Evolutionary conservation across 2,797 vertebrate species (phyloP).

Genomic region (Heteromormyrus szaboi): DNA sequence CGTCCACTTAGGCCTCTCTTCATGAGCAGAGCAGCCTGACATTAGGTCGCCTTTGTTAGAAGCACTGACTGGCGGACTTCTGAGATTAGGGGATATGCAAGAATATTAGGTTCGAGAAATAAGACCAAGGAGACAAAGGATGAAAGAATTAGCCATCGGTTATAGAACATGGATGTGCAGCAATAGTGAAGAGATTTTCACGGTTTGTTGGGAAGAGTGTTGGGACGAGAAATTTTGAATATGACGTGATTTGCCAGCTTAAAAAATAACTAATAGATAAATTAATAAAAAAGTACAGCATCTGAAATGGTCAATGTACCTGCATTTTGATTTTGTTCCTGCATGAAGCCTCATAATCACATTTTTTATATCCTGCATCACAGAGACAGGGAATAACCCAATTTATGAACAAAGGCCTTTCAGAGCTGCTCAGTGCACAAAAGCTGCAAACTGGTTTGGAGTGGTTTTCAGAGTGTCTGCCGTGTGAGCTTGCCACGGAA

Average conservation of each 20-base stretch:
- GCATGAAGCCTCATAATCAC: background rate
- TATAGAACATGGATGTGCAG: background rate
- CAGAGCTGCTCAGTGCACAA: constrained; percentile 38
- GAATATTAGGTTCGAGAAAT: background rate
- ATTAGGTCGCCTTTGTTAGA: background rate
- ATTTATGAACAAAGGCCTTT: constrained; percentile 57
- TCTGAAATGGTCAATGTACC: background rate
- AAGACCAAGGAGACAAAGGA: background rate
- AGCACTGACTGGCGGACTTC: background rate
- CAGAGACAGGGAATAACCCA: constrained; percentile 33
- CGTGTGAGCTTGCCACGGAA: background rate
- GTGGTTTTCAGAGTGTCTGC: background rate
- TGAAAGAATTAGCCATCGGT: background rate
- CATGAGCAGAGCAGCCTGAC: background rate
- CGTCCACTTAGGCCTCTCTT: constrained; percentile 12
- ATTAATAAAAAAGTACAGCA: background rate
- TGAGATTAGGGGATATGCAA: background rate
- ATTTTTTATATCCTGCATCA: background rate
- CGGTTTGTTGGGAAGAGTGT: background rate
- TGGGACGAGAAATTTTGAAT: background rate
- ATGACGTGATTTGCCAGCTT: background rate
- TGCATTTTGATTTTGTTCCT: background rate
- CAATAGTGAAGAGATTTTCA: background rate
- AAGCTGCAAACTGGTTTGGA: constrained; percentile 9
- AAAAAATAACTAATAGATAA: background rate